Conservation (phyloP, 1,140 invertebrate genomes). For the Monochamus saltuarius region DNA sequence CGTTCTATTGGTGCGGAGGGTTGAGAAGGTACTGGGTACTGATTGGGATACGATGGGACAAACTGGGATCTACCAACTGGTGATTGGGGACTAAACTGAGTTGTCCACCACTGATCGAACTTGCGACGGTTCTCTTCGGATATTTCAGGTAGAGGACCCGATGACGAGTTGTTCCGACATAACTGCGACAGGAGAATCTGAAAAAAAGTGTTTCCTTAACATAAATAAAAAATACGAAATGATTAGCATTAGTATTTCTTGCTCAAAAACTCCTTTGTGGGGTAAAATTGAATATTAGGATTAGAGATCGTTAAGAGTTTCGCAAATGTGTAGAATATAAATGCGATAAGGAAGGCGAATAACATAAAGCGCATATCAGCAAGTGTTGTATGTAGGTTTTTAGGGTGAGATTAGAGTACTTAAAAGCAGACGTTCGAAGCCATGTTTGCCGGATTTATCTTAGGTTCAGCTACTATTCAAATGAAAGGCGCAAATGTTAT, state of each 20-base stretch:
- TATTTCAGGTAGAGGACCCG: conserved; percentile 62
- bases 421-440: conserved; percentile 30
- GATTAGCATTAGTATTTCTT: background rate
- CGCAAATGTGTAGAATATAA: too few relatives aligned
- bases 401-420: conserved; percentile 33
- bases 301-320: too few relatives aligned
- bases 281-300: too few relatives aligned
- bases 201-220: conserved; percentile 42
- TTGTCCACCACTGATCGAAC: conserved; percentile 70
- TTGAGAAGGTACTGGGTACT: conserved; percentile 48
- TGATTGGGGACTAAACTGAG: conserved; percentile 61
- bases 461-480: conserved; percentile 33
- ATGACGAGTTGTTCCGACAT: conserved; percentile 62
- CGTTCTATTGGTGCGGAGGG: conserved; percentile 55
- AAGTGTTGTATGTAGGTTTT: conserved; percentile 32
- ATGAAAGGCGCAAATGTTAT: conserved; percentile 35
- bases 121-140: conserved; percentile 74
- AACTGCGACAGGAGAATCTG: conserved; percentile 77
- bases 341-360: conserved; percentile 13
- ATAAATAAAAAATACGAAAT: background rate
- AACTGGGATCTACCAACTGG: conserved; percentile 41
- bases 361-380: conserved; percentile 25
- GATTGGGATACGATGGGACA: conserved; percentile 48
- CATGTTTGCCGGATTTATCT: conserved; percentile 33
- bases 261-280: too few relatives aligned